These are phyloP conservation scores for Darevskia mixta DNA, from an alignment of 2,797 vertebrate species.

Conservation along the genomic window DNA sequence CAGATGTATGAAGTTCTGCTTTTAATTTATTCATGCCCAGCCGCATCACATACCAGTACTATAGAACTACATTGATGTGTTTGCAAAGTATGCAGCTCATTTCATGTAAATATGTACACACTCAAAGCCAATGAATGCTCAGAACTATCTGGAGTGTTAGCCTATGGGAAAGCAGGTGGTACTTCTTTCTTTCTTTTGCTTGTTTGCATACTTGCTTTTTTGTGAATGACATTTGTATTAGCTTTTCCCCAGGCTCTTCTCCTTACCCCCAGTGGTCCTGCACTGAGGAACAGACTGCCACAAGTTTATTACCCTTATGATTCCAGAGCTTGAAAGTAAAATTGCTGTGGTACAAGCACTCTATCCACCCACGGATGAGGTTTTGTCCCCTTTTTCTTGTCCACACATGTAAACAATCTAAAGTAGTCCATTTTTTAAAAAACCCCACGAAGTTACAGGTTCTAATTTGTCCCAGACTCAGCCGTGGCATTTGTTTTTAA, in stretches of 20 bases:
- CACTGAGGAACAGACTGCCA: not conserved
- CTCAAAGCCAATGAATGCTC: not conserved
- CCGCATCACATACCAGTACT: conserved; percentile 4
- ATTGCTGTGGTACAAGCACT: not conserved
- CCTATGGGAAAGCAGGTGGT: not conserved
- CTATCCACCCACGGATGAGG: not conserved
- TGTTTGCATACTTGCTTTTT: not conserved
- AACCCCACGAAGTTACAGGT: not conserved
- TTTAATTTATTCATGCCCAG: not conserved
- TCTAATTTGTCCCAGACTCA: not conserved
- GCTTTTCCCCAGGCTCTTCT: not conserved
- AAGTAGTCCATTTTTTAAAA: conserved; percentile 28
- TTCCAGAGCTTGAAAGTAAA: not conserved
- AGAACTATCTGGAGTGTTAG: not conserved
- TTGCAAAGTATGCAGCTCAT: conserved; percentile 7
- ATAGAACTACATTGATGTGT: not conserved
- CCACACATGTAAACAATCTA: conserved; percentile 59
- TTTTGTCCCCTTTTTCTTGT: conserved; percentile 43
- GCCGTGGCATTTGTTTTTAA: not conserved
- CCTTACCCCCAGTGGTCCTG: not conserved
- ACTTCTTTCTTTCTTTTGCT: not conserved
- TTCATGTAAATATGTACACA: conserved; percentile 6
- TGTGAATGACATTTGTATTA: not conserved
- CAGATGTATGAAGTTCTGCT: not conserved
- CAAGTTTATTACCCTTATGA: not conserved